Evolutionary conservation across 1,140 invertebrate genomes (phyloP).

Genomic region (Calephelis virginiensis): DNA sequence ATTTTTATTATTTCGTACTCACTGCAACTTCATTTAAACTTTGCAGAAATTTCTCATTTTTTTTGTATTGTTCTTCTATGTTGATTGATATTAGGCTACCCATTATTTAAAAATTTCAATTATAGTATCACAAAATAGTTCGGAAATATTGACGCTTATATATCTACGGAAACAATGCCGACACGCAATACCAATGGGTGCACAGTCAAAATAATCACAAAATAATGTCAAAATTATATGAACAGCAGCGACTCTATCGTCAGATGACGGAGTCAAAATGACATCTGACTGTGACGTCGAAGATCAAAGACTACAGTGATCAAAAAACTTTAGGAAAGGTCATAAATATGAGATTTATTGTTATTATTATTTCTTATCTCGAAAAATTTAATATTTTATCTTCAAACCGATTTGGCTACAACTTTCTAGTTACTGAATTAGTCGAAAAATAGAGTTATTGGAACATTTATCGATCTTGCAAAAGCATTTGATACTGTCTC

Average conservation of each 20-base stretch:
- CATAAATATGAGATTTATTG: conserved; percentile 7
- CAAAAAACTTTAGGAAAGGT: conserved; percentile 17
- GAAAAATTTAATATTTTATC: conserved; percentile 17
- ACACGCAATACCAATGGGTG: no score
- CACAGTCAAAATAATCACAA: no score
- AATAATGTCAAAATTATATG: no score
- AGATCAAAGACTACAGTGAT: no score
- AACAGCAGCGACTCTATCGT: no score
- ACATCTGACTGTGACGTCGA: no score
- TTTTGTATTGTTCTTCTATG: conserved; percentile 79
- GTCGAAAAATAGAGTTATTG: conserved; percentile 6
- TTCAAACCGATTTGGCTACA: conserved; percentile 13
- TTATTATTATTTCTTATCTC: conserved; percentile 3
- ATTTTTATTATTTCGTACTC: conserved; percentile 28
- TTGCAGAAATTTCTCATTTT: conserved; percentile 86
- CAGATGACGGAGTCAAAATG: no score
- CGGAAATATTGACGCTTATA: no score
- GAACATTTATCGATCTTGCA: conserved; percentile 15
- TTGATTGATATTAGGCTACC: conserved; percentile 59
- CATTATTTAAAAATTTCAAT: conserved; percentile 32
- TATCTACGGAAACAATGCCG: no score
- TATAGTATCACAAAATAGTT: no score
- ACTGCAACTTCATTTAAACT: conserved; percentile 83
- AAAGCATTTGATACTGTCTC: neutral
- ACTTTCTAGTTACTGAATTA: neutral